Evolutionary conservation across 2,797 vertebrate species (phyloP), one percentile per base, ranked within the genome.

Genomic region (Sandelia bainsii): DNA sequence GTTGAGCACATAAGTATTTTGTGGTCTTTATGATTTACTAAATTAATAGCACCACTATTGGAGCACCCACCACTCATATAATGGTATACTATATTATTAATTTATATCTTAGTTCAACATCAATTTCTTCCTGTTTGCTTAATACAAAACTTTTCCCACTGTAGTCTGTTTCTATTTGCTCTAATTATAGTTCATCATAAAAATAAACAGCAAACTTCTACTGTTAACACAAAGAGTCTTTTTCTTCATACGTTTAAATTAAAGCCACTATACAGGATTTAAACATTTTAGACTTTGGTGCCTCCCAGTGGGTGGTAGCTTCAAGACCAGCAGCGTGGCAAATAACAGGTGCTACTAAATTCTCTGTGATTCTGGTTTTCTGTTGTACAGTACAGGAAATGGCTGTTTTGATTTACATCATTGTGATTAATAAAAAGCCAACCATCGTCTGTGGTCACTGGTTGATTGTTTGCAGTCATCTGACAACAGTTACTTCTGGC

Each of bases 91-190:
- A 40, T 5, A 44, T 13, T 32, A 37, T 19, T 73, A n/a, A 72
- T 78, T 78, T 75, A 70, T 68, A 54, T 44, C 17, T 48, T 9
- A 53, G 48, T 57, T 59, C 45, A 54, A 59, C 22, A 59, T 45
- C 1, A 14, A 1, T 64, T 67, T 72, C 50, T 29, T 23, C 3
- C 29, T 32, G 3, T 32, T 8, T 22, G 2, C 37, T 51, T 62
- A 44, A 23, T 2, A 19, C 54, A 12, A 9, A 52, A 0, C 42
- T 51, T 25, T 67, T 0, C 14, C 10, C 25, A 39, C 25, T 25
- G 25, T 25, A 10, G 34, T 8, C 23, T 39, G 6, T 40, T 17
- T 57, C 13, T 17, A 12, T 56, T 52, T 22, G 20, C 23, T 63
- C 6, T 53, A 50, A 51, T 54, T 63, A 51, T 23, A 49, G 11